Percentiles rank a stretch among this genome's conserved stretches.
Conservation (phyloP, 2,113 vertebrate species). For the Nannobrachium achirus region DNA sequence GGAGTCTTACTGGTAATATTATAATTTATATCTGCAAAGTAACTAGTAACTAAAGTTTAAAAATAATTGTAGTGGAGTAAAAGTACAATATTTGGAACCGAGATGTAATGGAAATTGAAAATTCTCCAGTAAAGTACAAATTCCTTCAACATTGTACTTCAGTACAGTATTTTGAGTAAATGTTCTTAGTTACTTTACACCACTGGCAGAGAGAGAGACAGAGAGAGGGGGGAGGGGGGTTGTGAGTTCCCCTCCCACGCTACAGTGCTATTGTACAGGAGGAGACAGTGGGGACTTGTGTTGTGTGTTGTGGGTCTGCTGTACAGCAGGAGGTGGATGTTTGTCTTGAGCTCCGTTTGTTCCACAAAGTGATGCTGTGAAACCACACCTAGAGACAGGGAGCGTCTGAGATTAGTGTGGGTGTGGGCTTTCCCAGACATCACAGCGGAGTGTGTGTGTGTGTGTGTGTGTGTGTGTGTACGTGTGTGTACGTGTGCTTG, state of each 20-base stretch:
- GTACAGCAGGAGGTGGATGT: slow-evolving; percentile 33
- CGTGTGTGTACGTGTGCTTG: slow-evolving; percentile 24
- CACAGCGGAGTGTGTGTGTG: not conserved
- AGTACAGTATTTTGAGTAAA: too few relatives aligned
- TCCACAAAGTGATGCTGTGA: slow-evolving; percentile 38
- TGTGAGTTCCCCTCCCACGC: slow-evolving; percentile 11
- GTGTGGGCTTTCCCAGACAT: not conserved
- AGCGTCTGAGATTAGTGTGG: slow-evolving; percentile 42
- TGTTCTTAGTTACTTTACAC: too few relatives aligned
- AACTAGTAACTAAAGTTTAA: too few relatives aligned
- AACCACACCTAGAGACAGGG: slow-evolving; percentile 45
- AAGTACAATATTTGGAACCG: too few relatives aligned
- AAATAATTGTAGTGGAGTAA: too few relatives aligned
- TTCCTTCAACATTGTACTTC: too few relatives aligned
- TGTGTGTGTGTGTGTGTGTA: not conserved
- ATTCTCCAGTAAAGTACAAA: too few relatives aligned
- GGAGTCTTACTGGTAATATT: too few relatives aligned
- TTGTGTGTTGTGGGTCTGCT: not conserved
- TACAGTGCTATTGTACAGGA: slow-evolving; percentile 10
- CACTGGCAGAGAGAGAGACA: not conserved
- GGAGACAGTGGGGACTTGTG: slow-evolving; percentile 14
- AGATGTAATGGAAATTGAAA: too few relatives aligned
- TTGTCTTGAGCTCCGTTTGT: slow-evolving; percentile 26
- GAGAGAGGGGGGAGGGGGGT: slow-evolving; percentile 12
- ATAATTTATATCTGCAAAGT: too few relatives aligned